These are phyloP conservation scores for Sandelia bainsii DNA, from an alignment of 2,797 vertebrate genomes.

Conservation along the genomic window DNA sequence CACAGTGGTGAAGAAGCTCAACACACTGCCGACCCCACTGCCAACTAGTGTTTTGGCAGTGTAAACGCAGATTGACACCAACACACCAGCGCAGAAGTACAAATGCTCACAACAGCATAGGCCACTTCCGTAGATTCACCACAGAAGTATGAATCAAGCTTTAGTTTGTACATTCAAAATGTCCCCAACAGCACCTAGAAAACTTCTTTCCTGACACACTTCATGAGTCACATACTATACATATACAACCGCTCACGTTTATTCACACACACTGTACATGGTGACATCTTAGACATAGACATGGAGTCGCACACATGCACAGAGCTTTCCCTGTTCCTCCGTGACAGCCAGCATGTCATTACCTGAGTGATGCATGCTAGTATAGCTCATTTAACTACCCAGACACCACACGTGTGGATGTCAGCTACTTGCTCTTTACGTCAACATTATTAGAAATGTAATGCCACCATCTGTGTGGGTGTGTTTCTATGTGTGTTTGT, in stretches of 20 bases:
- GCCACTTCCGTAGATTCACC: no score
- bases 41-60: no score
- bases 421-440: neutral
- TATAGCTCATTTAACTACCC: conserved; percentile 21
- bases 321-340: neutral
- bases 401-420: neutral
- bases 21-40: no score
- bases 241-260: neutral
- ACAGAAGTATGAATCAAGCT: no score
- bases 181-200: neutral
- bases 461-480: neutral
- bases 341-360: neutral
- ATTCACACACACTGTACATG: neutral
- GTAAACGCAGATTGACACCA: no score
- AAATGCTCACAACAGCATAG: no score
- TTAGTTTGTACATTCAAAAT: no score
- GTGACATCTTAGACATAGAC: neutral
- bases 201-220: neutral
- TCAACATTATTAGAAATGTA: conserved; percentile 5
- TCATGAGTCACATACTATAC: neutral
- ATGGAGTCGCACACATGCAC: neutral
- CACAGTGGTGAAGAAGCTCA: no score
- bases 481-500: neutral
- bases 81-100: no score
- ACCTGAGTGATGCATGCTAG: conserved; percentile 37